Conservation (phyloP, 37 sponge, comb jelly and placozoan genomes). For the Diacarnus erythraeanus region DNA sequence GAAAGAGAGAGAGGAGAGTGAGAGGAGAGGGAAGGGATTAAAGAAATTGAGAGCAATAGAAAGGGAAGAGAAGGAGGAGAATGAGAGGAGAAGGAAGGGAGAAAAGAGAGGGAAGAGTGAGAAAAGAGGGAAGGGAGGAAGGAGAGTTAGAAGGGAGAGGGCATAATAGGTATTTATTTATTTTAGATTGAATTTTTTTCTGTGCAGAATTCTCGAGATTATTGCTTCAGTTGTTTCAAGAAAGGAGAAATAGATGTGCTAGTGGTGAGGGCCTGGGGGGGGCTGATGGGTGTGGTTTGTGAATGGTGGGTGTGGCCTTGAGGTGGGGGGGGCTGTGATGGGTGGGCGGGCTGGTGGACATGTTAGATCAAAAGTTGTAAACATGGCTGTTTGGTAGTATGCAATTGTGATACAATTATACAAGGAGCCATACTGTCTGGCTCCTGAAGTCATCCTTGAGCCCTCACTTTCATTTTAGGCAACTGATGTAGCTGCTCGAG, state of each 20-base stretch:
- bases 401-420: not conserved
- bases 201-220: slow-evolving; percentile 21
- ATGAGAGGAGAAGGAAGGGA: too few relatives aligned
- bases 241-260: slow-evolving; percentile 19
- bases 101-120: too few relatives aligned
- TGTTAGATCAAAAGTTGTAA: too few relatives aligned
- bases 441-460: not conserved
- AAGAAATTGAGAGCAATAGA: too few relatives aligned
- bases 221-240: slow-evolving; percentile 18
- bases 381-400: not conserved
- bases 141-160: too few relatives aligned
- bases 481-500: slow-evolving; percentile 72
- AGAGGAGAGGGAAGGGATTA: too few relatives aligned
- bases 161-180: too few relatives aligned
- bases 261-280: slow-evolving; percentile 9
- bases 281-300: not conserved
- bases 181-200: too few relatives aligned
- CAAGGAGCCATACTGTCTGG: not conserved
- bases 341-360: not conserved
- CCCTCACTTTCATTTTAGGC: too few relatives aligned
- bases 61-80: too few relatives aligned
- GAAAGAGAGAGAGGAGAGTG: too few relatives aligned
- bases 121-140: too few relatives aligned
- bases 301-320: not conserved
- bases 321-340: not conserved